phyloP scores from a whole-genome alignment of 2,888 invertebrate species.

The Cheilosia variabilis region DNA sequence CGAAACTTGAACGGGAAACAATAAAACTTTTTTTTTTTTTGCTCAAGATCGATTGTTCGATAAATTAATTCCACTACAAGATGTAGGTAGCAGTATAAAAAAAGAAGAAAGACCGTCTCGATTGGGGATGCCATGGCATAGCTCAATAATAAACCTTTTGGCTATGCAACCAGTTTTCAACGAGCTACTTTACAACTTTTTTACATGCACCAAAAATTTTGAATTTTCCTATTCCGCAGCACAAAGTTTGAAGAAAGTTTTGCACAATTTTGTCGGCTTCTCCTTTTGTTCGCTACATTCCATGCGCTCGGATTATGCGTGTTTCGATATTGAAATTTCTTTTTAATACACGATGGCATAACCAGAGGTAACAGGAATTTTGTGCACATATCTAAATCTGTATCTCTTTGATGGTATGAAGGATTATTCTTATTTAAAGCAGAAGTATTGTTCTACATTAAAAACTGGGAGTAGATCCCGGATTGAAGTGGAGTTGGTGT shows the following conservation, averaged over 20 bases:
- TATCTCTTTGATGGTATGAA: no score
- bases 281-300: neutral
- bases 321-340: conserved; percentile 32
- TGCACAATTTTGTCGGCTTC: conserved; percentile 29
- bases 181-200: conserved; percentile 48
- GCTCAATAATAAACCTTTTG: conserved; percentile 21
- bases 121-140: neutral
- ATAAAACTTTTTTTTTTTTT: conserved; percentile 12
- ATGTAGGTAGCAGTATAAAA: neutral
- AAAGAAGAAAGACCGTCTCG: neutral
- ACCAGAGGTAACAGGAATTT: neutral
- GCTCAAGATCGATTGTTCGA: conserved; percentile 25
- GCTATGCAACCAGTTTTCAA: conserved; percentile 22
- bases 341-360: conserved; percentile 47
- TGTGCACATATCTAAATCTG: no score
- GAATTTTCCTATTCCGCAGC: conserved; percentile 16
- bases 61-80: conserved; percentile 34
- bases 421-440: no score
- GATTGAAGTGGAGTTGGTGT: no score
- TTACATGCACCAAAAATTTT: conserved; percentile 30
- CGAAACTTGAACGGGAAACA: conserved; percentile 13
- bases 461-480: no score
- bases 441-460: no score
- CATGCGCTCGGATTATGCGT: conserved; percentile 1
- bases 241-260: conserved; percentile 49